Evolutionary conservation across 1,140 invertebrate genomes (phyloP), one percentile per base, ranked within the genome.

Genomic region (Pogonomyrmex barbatus): DNA sequence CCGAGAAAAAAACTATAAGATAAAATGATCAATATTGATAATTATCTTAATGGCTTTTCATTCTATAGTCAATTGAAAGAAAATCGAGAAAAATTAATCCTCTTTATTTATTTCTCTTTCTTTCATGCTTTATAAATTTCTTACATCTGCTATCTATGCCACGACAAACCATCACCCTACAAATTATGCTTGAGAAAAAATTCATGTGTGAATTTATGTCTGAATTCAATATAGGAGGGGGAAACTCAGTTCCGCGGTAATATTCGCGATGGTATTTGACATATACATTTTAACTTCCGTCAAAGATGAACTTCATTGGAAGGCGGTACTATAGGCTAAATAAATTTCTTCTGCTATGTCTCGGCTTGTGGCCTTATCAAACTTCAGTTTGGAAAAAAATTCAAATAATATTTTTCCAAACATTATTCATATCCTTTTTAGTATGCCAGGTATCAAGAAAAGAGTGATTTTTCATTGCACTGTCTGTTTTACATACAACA

Each of bases 281-380:
- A 73, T 24, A 47, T 30, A 33, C 42, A 24, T 50, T 17, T 73
- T n/a, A 47, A 14, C 17, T 30, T 39, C 39, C 42, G 12, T 17
- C 14, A 1, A 47, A 47, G 8, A 83, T 83, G 79, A 54, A 47
- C 54, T 83, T 83, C 3, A 6, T 4, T 30, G 79, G 78, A 4
- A 52, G 73, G 60, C 54, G 4, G 4, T 85, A 85, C 9, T 85
- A 85, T 36, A 85, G 65, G 2, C 9, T 85, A 4, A 76, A 77
- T 54, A 54, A 12, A 58, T 33, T 85, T 63, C 36, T 85, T 42
- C 24, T 85, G 12, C 0, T 54, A n/a, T 56, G n/a, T 33, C 47
- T 85, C 5, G 82, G 73, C 33, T 14, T 85, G 5, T 85, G 82
- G 82, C 82, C 82, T 42, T 42, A 47, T 63, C 82, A 65, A 36